These are phyloP conservation scores for Telmatherina bonti DNA, from an alignment of 2,797 vertebrate genomes.

Conservation along the genomic window DNA sequence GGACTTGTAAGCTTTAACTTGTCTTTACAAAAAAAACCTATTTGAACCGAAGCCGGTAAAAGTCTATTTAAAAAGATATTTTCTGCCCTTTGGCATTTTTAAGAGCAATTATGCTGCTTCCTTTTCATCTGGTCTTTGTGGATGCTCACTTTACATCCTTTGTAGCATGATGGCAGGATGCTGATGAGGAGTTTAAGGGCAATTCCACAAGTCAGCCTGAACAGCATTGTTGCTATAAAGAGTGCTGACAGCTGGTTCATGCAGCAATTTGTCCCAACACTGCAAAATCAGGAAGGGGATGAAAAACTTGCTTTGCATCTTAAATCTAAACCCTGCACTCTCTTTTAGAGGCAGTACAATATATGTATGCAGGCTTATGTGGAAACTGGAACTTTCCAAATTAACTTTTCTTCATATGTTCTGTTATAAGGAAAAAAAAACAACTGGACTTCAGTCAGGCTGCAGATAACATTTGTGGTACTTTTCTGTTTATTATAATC, in stretches of 20 bases:
- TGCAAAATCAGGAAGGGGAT: constrained; percentile 21
- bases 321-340: neutral
- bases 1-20: too few species aligned
- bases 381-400: constrained; percentile 31
- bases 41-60: too few species aligned
- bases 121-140: constrained; percentile 47
- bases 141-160: constrained; percentile 44
- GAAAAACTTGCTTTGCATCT: constrained; percentile 3
- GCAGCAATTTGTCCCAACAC: neutral
- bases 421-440: constrained; percentile 1
- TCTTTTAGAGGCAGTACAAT: constrained; percentile 15
- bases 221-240: constrained; percentile 44
- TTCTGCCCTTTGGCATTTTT: constrained; percentile 41
- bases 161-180: constrained; percentile 47
- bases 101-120: constrained; percentile 47
- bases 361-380: constrained; percentile 35
- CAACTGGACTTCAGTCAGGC: neutral
- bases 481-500: neutral
- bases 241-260: constrained; percentile 35
- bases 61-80: too few species aligned
- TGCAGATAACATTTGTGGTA: constrained; percentile 2
- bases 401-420: neutral
- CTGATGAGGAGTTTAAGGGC: constrained; percentile 53
- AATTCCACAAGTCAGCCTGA: constrained; percentile 43
- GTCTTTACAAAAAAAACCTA: constrained; percentile 25